Base-by-base conservation (phyloP, 2,797 vertebrate genomes). In the Tinamus major region DNA sequence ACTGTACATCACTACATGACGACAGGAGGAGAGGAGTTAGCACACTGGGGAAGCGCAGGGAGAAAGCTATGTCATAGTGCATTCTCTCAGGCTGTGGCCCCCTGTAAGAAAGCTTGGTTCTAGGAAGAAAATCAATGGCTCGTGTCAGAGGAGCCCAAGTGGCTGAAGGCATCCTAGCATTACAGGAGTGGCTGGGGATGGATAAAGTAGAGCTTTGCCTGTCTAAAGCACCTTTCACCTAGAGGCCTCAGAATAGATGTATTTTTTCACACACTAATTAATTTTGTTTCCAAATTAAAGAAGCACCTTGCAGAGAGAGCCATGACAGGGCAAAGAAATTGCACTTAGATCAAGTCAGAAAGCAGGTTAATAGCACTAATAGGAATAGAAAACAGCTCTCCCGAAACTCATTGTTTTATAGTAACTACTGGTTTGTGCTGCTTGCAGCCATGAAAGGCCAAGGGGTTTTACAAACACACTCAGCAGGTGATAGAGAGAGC, bases 281-380 rank as follows among this genome's bases (percentile, higher is more conserved):
- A 71, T 67, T 87, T 72, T 18, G 46, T 77, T 88, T 87, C 59
- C 46, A 85, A 94, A 86, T 79, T 91, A 85, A 88, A 90, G 44
- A 58, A 79, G 53, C 8, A 85, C 71, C 91, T 92, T 90, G 80
- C 64, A 90, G 80, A 71, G 83, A 84, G 0, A 1, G 56, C 71
- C 67, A 23, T 80, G 61, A 79, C 48, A 79, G 44, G 44, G 49
- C 24, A 56, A 37, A 75, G 39, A 93, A 68, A 65, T 55, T 51
- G 27, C 24, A 33, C 42, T 87, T 64, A 79, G 56, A 85, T 87
- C 35, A 83, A 87, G 71, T 75, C 71, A 93, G 89, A 84, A 94
- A 95, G 42, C 87, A 93, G 93, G 85, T 78, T 95, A 94, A 89
- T 77, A 84, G 82, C 85, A 55, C 48, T 88, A 48, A n/a, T 63